Evolutionary conservation across 2,888 invertebrate genomes (phyloP), one percentile per base, ranked within the genome.

Genomic region (Andrena bicolor): DNA sequence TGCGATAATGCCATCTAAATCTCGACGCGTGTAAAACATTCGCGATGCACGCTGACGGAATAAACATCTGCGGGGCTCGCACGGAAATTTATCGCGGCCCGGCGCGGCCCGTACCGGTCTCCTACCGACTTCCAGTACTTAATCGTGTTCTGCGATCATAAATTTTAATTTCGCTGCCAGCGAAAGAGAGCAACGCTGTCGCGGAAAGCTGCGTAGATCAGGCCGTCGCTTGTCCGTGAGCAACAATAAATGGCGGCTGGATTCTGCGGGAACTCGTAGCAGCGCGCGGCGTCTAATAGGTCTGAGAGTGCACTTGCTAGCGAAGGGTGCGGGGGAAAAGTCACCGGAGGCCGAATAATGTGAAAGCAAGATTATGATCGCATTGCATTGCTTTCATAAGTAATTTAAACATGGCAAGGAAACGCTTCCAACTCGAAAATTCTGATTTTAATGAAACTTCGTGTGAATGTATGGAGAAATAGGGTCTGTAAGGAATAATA

Each of bases 101-200:
- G 28, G 20, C 2, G 51, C 60, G 30, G 10, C 60, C 60, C 49
- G 16, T 65, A 49, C 63, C 74, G 49, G 58, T 60, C 75, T 13
- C 23, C 23, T 32, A 20, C 3, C 41, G 32, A 13, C 41, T 53
- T 41, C 41, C 41, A 41, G 41, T 10, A 35, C 23, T 53, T 73
- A 73, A 76, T 73, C 41, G 51, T 51, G 51, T 66, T 41, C 28
- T 7, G 10, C 32, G 26, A 70, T 61, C 64, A 49, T 80, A 66
- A 71, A 80, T 80, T 80, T 77, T 77, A 65, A 80, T 80, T 77
- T 65, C 65, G 41, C 51, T 5, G 26, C 13, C 53, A 41, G n/a
- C 41, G 23, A 35, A 72, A 61, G 58, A 23, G 49, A 10, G 23
- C 49, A 16, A 41, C 16, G 41, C 41, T 16, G 41, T 20, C 51